Evolutionary conservation across 1,140 invertebrate genomes (phyloP).

Genomic region (Portunus trituberculatus): DNA sequence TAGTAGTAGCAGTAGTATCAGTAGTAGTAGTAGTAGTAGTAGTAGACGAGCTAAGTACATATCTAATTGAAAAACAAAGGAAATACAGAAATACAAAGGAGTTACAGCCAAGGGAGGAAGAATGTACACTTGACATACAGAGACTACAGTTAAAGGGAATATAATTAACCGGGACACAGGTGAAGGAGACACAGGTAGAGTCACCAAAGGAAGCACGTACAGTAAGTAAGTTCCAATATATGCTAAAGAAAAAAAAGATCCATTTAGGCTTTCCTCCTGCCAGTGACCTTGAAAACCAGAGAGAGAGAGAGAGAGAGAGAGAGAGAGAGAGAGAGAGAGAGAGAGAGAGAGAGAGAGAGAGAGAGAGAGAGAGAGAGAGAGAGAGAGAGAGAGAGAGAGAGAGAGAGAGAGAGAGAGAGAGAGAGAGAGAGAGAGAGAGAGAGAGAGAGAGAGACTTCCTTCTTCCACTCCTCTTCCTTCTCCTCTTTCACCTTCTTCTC

Average conservation of each 20-base stretch:
- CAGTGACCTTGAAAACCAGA: neutral
- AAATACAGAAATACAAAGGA: too few species aligned
- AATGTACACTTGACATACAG: too few species aligned
- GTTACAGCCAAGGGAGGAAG: too few species aligned
- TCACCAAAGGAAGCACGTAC: too few species aligned
- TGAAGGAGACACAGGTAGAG: too few species aligned
- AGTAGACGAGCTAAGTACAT: too few species aligned
- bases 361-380: neutral
- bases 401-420: neutral
- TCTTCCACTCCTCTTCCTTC: neutral
- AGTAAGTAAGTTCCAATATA: neutral
- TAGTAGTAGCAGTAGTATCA: too few species aligned
- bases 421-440: neutral
- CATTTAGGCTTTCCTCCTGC: neutral
- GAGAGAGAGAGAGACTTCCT: neutral
- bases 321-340: neutral
- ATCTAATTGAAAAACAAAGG: too few species aligned
- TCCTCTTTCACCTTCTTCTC: neutral
- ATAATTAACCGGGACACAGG: too few species aligned
- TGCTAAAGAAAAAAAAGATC: neutral
- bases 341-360: neutral
- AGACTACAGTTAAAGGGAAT: too few species aligned
- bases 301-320: neutral
- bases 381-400: slow-evolving; percentile 7
- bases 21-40: too few species aligned